A percentile compares a stretch with the other conserved stretches of the same genome.
Evolutionary conservation across 2,797 vertebrate genomes (phyloP).

Genomic region (Monodelphis domestica): DNA sequence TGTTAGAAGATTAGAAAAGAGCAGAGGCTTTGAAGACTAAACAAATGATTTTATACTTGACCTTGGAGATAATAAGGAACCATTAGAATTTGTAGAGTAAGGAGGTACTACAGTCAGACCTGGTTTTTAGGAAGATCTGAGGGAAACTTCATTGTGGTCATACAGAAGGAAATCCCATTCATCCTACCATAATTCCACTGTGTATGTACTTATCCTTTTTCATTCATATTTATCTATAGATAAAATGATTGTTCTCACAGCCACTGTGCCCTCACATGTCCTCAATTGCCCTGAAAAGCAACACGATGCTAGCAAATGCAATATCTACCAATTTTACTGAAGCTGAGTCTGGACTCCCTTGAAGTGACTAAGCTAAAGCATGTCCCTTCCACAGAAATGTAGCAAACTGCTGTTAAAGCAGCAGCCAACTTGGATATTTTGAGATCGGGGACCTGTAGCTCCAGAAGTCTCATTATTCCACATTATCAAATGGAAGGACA

Average conservation of each 20-base stretch:
- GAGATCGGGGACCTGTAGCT: neutral
- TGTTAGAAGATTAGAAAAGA: neutral
- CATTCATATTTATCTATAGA: neutral
- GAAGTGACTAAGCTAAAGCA: neutral
- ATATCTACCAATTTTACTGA: neutral
- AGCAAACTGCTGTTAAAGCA: neutral
- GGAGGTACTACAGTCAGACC: neutral
- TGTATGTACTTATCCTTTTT: neutral
- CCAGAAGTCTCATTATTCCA: neutral
- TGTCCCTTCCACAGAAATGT: neutral
- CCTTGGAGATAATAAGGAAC: neutral
- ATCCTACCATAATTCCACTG: neutral
- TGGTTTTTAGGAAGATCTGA: neutral
- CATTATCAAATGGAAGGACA: neutral
- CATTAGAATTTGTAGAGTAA: neutral
- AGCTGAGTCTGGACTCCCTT: neutral
- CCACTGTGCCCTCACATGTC: neutral
- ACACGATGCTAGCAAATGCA: neutral
- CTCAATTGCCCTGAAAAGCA: neutral
- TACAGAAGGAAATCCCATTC: neutral
- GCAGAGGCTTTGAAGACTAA: neutral
- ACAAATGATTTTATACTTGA: neutral
- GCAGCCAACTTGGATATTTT: neutral
- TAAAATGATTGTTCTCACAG: neutral
- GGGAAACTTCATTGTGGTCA: neutral